phyloP scores from a whole-genome alignment of 2,888 invertebrate genomes.

The Terebella lapidaria region DNA sequence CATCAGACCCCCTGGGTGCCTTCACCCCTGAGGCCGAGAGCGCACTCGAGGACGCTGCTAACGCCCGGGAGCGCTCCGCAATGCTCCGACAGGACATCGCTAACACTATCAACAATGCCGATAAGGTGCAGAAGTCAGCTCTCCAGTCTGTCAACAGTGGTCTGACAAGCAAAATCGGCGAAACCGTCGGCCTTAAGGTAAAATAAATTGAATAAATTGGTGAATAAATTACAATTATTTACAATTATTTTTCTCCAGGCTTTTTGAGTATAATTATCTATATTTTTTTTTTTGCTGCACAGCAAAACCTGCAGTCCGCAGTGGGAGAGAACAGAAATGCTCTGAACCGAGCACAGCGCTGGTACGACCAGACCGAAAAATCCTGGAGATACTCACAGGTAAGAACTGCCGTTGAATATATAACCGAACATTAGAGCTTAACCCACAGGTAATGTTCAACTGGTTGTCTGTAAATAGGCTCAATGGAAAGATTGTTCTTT shows the following conservation, averaged over 20 bases:
- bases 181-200: constrained; percentile 50
- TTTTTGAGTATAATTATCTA: not conserved
- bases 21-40: constrained; percentile 47
- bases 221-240: not conserved
- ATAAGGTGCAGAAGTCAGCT: constrained; percentile 42
- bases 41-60: constrained; percentile 42
- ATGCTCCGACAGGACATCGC: constrained; percentile 40
- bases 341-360: constrained; percentile 46
- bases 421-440: no score
- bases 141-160: constrained; percentile 50
- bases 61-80: constrained; percentile 31
- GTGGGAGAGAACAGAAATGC: constrained; percentile 49
- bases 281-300: constrained; percentile 8
- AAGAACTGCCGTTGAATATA: no score
- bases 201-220: not conserved
- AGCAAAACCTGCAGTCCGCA: constrained; percentile 48
- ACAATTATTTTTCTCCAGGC: not conserved
- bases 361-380: constrained; percentile 49
- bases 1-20: constrained; percentile 44
- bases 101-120: constrained; percentile 37
- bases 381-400: constrained; percentile 48
- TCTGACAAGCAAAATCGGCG: constrained; percentile 45
- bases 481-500: no score
- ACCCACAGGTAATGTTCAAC: no score
- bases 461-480: no score